A percentile compares a stretch with the other conserved stretches of the same genome.
Conservation (phyloP, 1,140 invertebrate species). For the Rhyacophila brunnea region DNA sequence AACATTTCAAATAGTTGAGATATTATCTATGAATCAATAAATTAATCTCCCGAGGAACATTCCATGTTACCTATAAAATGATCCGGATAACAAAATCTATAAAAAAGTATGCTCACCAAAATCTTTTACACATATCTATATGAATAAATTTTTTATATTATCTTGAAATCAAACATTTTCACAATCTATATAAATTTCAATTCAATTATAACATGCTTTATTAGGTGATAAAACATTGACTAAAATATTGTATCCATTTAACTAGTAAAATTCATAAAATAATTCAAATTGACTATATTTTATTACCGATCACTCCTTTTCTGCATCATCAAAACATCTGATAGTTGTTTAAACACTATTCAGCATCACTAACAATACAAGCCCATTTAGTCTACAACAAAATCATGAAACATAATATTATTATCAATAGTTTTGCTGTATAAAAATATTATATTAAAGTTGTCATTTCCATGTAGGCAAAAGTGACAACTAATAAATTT, state of each 20-base stretch:
- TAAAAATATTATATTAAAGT: no score
- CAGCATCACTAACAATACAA: slow-evolving; percentile 23
- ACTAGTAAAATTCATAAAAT: slow-evolving; percentile 31
- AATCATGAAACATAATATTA: no score
- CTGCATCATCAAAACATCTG: not conserved
- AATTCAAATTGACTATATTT: slow-evolving; percentile 36
- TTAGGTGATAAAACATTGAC: slow-evolving; percentile 32
- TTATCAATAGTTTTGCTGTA: no score
- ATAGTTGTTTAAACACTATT: slow-evolving; percentile 18
- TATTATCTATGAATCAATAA: not conserved
- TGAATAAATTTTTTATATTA: slow-evolving; percentile 1
- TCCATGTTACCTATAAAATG: not conserved
- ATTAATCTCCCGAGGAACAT: not conserved
- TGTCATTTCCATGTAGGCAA: no score
- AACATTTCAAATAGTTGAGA: not conserved
- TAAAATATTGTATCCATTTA: slow-evolving; percentile 34
- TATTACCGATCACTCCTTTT: slow-evolving; percentile 26
- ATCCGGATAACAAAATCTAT: no score
- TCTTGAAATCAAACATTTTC: slow-evolving; percentile 24
- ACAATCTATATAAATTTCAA: slow-evolving; percentile 34
- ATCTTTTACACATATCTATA: no score
- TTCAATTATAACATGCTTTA: slow-evolving; percentile 32
- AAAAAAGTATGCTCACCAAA: no score
- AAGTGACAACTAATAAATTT: no score
- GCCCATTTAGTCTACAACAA: slow-evolving; percentile 10